Base-by-base conservation (phyloP, 1,140 invertebrate genomes). In the Amyelois transitella region DNA sequence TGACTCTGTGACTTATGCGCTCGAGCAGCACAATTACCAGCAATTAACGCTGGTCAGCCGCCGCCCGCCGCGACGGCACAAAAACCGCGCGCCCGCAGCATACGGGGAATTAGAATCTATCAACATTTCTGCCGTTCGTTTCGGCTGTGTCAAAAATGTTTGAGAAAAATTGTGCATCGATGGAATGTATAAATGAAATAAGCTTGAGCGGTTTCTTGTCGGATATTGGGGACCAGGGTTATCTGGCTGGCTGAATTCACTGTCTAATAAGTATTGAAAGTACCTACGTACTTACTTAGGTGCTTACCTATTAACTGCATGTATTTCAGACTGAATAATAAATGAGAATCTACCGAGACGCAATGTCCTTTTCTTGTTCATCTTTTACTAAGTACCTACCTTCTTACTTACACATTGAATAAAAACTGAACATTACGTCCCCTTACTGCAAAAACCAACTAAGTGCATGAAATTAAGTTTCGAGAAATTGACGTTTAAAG, bases 1-100 rank as follows among this genome's bases (percentile, higher is more conserved):
- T 82, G 74, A 14, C 50, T 54, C 49, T 8, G 60, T 65, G 69
- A 72, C 60, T 71, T 75, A 72, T 64, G 70, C 58, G 62, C 58
- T 49, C 53, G 44, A n/a, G n/a, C 48, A 14, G 49, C 53, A 53
- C 69, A 73, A 77, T 77, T 75, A 79, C 66, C 68, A 54, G 54
- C 72, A 69, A 73, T 75, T 73, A 77, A 71, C 67, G 32, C 32
- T 14, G 32, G 32, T 14, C 32, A 14, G 22, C 22, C 22, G 22
- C 12, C 32, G 32, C 32, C 32, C 32, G 32, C 32, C 32, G 32
- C 32, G 32, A 38, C 32, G 17, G 17, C 32, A 6, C 12, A 38
- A 38, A 38, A 38, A 38, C 12, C 32, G 8, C 8, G n/a, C 12
- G 32, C 5, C 32, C 8, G 12, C n/a, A 38, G 3, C 32, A 1